Percentiles rank a stretch among this genome's conserved stretches.
Conservation (phyloP, 2,113 vertebrate genomes). For the Aptenodytes forsteri region DNA sequence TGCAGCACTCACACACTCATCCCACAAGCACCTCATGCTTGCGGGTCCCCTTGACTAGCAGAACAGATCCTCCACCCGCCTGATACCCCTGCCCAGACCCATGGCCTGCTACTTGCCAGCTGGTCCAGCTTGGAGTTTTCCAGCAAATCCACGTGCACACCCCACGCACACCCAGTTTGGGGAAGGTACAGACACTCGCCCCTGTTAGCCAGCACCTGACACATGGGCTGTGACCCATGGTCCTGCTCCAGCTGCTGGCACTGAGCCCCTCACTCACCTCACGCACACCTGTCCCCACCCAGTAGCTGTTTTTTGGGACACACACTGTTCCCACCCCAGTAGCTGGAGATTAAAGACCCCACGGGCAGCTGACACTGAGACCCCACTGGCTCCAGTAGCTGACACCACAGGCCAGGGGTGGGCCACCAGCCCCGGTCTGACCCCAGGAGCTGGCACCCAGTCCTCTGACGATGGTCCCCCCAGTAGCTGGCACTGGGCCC, state of each 20-base stretch:
- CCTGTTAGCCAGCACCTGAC: fast-evolving
- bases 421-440: neutral
- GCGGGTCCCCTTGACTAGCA: neutral
- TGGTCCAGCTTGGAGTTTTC: neutral
- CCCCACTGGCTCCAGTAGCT: neutral
- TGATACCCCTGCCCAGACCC: too few species aligned
- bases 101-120: neutral
- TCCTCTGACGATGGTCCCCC: neutral
- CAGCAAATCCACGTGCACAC: too few species aligned
- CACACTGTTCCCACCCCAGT: fast-evolving
- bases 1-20: neutral
- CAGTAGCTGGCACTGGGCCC: neutral
- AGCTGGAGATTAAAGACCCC: neutral
- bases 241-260: neutral
- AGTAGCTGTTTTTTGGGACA: neutral
- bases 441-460: neutral
- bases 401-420: neutral
- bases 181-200: neutral
- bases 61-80: neutral
- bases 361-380: neutral
- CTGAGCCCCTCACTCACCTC: neutral
- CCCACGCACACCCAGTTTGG: fast-evolving
- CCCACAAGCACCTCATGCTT: neutral
- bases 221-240: neutral
- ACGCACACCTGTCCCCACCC: neutral